phyloP scores from a whole-genome alignment of 1,140 invertebrate species.

The Apis florea region DNA sequence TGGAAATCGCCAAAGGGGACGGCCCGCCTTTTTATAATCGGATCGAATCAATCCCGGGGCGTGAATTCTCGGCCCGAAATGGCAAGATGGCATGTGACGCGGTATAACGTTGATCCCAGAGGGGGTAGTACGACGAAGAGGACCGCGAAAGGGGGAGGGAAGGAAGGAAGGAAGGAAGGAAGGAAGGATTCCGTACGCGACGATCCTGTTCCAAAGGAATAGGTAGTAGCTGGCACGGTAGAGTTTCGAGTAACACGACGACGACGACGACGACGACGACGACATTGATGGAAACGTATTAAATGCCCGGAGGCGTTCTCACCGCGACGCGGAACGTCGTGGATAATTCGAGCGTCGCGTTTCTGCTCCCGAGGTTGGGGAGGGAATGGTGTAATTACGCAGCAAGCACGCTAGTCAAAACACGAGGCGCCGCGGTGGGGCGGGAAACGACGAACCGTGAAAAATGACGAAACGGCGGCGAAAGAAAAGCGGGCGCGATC shows the following conservation, averaged over 20 bases:
- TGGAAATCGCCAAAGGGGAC: neutral
- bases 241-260: constrained; percentile 15
- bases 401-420: constrained; percentile 42
- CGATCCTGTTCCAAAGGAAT: constrained; percentile 4
- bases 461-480: constrained; percentile 1
- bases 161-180: too few relatives aligned
- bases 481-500: neutral
- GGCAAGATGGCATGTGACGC: constrained; percentile 30
- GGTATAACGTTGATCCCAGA: neutral
- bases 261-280: constrained; percentile 20
- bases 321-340: constrained; percentile 33
- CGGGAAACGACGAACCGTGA: neutral
- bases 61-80: constrained; percentile 26
- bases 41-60: neutral
- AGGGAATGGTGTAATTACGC: constrained; percentile 39
- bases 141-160: neutral
- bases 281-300: constrained; percentile 53
- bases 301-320: constrained; percentile 47
- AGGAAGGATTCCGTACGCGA: neutral
- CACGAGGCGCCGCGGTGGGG: neutral
- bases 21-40: constrained; percentile 29
- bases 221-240: constrained; percentile 5
- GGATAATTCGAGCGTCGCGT: constrained; percentile 51
- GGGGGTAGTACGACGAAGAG: too few relatives aligned
- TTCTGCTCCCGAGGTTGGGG: constrained; percentile 11